These are phyloP conservation scores for Dexiosoma caninum DNA, from an alignment of 2,888 invertebrate genomes.

Conservation along the genomic window DNA sequence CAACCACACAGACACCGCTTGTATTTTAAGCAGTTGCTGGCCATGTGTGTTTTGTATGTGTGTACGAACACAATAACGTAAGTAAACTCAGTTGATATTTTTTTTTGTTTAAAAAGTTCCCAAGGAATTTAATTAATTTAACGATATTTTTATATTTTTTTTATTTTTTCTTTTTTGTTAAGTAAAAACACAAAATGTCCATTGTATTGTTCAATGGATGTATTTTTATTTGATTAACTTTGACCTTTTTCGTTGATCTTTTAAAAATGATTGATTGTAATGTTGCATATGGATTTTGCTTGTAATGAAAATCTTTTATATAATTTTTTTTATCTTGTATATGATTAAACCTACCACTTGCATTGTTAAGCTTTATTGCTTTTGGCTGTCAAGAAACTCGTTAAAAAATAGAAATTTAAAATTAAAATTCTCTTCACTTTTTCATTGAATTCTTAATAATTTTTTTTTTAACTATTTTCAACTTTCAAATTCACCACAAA, in stretches of 20 bases:
- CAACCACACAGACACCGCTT: background rate
- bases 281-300: background rate
- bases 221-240: slow-evolving; percentile 48
- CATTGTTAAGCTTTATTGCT: slow-evolving; percentile 32
- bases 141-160: no score
- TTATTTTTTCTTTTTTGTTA: no score
- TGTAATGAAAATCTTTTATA: background rate
- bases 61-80: background rate
- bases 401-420: background rate
- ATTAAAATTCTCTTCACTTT: slow-evolving; percentile 8
- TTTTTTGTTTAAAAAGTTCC: slow-evolving; percentile 7
- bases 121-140: slow-evolving; percentile 22
- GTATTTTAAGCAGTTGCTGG: background rate
- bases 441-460: slow-evolving; percentile 41
- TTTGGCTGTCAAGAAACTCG: slow-evolving; percentile 16
- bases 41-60: background rate
- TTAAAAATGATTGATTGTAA: slow-evolving; percentile 36
- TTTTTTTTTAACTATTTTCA: slow-evolving; percentile 6
- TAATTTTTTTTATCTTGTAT: background rate
- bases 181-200: background rate
- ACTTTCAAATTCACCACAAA: slow-evolving; percentile 47
- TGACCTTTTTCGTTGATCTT: slow-evolving; percentile 53
- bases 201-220: slow-evolving; percentile 23
- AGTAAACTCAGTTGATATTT: background rate
- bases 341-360: slow-evolving; percentile 50